Evolutionary conservation across 2,888 invertebrate species (phyloP), one percentile per base, ranked within the genome.

Genomic region (Caenorhabditis macrosperma): DNA sequence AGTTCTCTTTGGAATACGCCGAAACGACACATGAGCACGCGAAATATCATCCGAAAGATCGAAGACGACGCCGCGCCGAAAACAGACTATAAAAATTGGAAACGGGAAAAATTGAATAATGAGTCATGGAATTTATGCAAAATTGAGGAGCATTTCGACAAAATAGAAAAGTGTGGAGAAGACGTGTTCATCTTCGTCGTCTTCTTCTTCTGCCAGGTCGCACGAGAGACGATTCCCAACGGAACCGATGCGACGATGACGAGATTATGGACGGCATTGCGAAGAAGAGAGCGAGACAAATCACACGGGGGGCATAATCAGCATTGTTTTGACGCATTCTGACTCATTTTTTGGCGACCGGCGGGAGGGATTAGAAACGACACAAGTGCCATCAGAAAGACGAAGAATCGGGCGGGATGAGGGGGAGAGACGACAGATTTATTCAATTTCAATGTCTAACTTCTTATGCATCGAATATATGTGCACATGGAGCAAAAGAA

Each of bases 11-110:
- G 24, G 24, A 30, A 22, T 35, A 48, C 22, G 33, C 28, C 20
- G 20, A 26, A 71, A 71, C 55, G 52, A 71, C 35, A 71, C 30
- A 33, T 30, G 46, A 22, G 30, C 71, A 71, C 71, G 71, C 71
- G 61, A 71, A 69, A n/a, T n/a, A n/a, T 50, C 50, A 46, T 26
- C 30, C 59, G 41, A 12, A 59, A 46, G n/a, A 17, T 17, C 24
- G 26, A 7, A 9, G 60, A 22, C 15, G 26, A 59, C 15, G 28
- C 10, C 9, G 9, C 22, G 28, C n/a, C n/a, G 30, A 48, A 46
- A 67, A 54, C 28, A 54, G 33, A 41, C 44, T 17, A 57, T 35
- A 59, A 54, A 61, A 59, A 60, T 50, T 46, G 41, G 52, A 38
- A 24, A 12, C 24, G 6, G 17, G n/a, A 7, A 5, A 33, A 7